Evolutionary conservation across 2,113 vertebrate species (phyloP).

Genomic region (Bubalus kerabau): DNA sequence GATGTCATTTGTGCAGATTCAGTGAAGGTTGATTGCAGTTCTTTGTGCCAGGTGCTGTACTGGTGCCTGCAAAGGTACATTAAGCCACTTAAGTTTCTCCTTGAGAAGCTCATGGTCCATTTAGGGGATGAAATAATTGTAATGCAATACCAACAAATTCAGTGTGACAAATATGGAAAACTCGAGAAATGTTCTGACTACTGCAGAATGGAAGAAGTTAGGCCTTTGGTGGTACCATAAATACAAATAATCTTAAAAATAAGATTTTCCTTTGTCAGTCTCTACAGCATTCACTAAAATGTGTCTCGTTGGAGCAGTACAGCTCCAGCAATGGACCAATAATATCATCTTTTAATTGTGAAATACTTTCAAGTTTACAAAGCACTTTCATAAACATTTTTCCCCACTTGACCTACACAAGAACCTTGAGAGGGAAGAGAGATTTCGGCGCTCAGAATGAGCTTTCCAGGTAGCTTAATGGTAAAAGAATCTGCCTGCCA

Average conservation of each 20-base stretch:
- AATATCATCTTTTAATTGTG: not conserved
- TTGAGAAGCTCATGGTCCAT: not conserved
- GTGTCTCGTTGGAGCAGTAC: not conserved
- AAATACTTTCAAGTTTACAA: not conserved
- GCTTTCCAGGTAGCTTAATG: not conserved
- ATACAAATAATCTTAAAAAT: not conserved
- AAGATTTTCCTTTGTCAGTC: not conserved
- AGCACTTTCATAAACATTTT: not conserved
- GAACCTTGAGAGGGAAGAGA: not conserved
- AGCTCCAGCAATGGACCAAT: not conserved
- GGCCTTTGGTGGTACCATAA: not conserved
- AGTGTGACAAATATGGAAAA: not conserved
- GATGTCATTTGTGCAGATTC: not conserved
- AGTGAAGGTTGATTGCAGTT: not conserved
- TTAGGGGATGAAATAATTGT: not conserved
- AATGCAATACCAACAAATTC: not conserved
- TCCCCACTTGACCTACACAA: not conserved
- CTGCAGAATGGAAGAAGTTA: not conserved
- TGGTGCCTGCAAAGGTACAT: not conserved
- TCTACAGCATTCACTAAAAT: not conserved
- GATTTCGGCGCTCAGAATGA: not conserved
- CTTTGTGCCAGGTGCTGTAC: not conserved
- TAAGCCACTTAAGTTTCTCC: not conserved
- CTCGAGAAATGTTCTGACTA: not conserved
- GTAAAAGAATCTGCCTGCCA: not conserved